A percentile compares a stretch with the other conserved stretches of the same genome.
Conservation (phyloP, 92 coral and sea anemone genomes). For the Heteractis magnifica region DNA sequence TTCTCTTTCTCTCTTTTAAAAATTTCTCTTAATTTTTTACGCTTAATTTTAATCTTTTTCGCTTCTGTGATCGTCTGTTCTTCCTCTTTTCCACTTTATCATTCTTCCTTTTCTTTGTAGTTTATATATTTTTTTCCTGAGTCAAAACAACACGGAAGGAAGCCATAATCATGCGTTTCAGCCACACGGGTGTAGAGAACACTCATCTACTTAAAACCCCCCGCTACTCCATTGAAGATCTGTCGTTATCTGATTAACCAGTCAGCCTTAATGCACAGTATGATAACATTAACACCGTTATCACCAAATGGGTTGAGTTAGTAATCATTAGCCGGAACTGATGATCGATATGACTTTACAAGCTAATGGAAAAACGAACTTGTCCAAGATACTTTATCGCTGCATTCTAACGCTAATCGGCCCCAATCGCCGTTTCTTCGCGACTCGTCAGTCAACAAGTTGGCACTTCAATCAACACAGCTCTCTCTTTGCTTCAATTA, state of each 20-base stretch:
- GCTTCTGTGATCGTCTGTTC: background rate
- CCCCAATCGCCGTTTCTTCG: slow-evolving; percentile 9
- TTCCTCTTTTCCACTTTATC: too few species aligned
- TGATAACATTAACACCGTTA: slow-evolving; percentile 20
- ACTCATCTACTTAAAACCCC: background rate
- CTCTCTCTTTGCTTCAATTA: slow-evolving; percentile 40
- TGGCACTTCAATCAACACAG: slow-evolving; percentile 37
- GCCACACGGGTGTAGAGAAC: background rate
- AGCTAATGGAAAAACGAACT: slow-evolving; percentile 41
- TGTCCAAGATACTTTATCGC: slow-evolving; percentile 23
- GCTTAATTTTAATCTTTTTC: background rate
- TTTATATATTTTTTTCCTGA: too few species aligned
- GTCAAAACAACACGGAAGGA: background rate
- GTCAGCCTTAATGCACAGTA: slow-evolving; percentile 25
- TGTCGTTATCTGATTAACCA: slow-evolving; percentile 19
- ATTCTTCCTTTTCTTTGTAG: too few species aligned
- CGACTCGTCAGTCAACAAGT: slow-evolving; percentile 20
- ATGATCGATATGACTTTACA: slow-evolving; percentile 9
- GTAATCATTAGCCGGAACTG: slow-evolving; percentile 24
- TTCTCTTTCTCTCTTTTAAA: background rate
- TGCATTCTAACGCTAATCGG: slow-evolving; percentile 15
- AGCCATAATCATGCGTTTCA: background rate
- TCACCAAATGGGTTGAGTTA: slow-evolving; percentile 23
- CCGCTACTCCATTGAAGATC: background rate
- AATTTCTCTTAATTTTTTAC: background rate